Base-by-base conservation (phyloP, 1,140 invertebrate species). In the Steinernema feltiae region DNA sequence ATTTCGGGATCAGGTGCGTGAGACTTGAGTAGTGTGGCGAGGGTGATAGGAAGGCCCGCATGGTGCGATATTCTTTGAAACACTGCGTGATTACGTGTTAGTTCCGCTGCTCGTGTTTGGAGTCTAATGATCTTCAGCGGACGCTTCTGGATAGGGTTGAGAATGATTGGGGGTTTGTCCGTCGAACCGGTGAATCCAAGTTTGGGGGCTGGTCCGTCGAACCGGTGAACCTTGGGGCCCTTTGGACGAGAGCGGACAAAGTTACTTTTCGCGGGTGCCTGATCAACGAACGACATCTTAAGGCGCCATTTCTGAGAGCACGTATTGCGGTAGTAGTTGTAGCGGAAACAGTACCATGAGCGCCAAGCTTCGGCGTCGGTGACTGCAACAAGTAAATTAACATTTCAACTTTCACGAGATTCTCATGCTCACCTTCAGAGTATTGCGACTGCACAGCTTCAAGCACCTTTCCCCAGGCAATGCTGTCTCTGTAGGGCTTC, bases 311-410 rank as follows among this genome's bases (percentile, higher is more conserved):
- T 63, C 3, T 27, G 53, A 21, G 53, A 63, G 24, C 53, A 63
- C 15, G 53, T 15, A 3, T 27, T 63, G 12, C 53, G 53, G 12
- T 63, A 21, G 53, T 63, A 63, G 53, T 63, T 63, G 24, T 63
- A 63, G 12, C 53, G 53, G 53, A 63, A 63, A 63, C 53, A 63
- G 53, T 63, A 63, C 53, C 53, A 63, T 3, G 15, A n/a, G 53
- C 53, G 53, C 53, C 53, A 63, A 21, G 53, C 53, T 63, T 63
- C 53, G 2, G 2, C 24, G 53, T 63, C 53, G 12, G 53, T 63
- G 7, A 63, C 53, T 63, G 41, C 7, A 46, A n/a, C 41, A 7
- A 46, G 41, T 12, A 46, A 12, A 7, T n/a, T n/a, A n/a, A n/a
- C n/a, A 46, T 12, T 46, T 7, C 7, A 27, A 63, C 7, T 17